phyloP scores from a whole-genome alignment of 1,140 invertebrate genomes.

The Zaprionus vittiger region DNA sequence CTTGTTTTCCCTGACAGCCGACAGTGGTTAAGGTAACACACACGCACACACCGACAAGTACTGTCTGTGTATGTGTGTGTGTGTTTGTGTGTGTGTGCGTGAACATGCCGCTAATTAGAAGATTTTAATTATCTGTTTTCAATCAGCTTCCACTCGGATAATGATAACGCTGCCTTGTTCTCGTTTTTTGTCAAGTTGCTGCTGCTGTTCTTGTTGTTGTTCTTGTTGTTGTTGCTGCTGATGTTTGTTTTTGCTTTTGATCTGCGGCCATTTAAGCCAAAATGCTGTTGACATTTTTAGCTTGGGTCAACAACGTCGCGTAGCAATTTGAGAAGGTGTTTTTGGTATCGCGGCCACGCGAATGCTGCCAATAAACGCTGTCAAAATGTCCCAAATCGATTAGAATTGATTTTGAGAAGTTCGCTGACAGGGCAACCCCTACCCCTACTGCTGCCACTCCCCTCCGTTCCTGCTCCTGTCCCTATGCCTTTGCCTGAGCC shows the following conservation, averaged over 20 bases:
- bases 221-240: not conserved
- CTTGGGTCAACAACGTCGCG: conserved; percentile 20
- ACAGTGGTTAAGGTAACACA: conserved; percentile 81
- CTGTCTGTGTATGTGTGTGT: not conserved
- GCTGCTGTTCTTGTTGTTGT: conserved; percentile 2
- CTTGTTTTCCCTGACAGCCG: conserved; percentile 81
- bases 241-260: conserved; percentile 11
- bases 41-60: conserved; percentile 36
- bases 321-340: conserved; percentile 59
- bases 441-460: not conserved
- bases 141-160: conserved; percentile 80
- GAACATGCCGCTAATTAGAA: conserved; percentile 81
- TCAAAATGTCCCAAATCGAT: conserved; percentile 81
- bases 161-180: conserved; percentile 70
- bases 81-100: conserved; percentile 67
- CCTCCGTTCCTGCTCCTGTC: not conserved
- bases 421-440: conserved; percentile 56
- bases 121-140: conserved; percentile 82
- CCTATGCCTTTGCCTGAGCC: not conserved
- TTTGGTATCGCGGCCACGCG: conserved; percentile 73
- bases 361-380: conserved; percentile 79
- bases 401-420: conserved; percentile 79
- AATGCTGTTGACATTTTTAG: conserved; percentile 68
- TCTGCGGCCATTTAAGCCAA: conserved; percentile 59
- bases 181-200: conserved; percentile 13